Evolutionary conservation across 2,113 vertebrate genomes (phyloP), one percentile per base, ranked within the genome.

Genomic region (Perccottus glenii): DNA sequence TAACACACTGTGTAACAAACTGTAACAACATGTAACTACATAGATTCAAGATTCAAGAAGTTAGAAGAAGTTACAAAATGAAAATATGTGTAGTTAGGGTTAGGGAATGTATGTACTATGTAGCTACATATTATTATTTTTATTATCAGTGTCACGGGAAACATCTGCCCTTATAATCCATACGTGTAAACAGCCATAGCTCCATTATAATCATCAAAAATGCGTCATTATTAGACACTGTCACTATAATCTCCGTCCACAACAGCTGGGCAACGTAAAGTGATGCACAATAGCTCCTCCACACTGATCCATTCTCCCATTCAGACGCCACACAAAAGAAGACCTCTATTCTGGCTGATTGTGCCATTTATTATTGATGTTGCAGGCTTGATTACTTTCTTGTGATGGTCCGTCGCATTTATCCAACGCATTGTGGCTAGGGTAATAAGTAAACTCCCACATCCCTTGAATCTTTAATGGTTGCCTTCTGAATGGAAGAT

Each of bases 331-430:
- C 62, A 90, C 86, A 91, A 91, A 67, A 66, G 86, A 33, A 70
- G 70, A 51, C 57, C 65, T 60, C 74, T 69, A 60, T 73, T 66
- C 52, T 51, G 68, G 82, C 51, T 79, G 83, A 90, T 86, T 73
- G 74, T 46, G 50, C 32, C 78, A 82, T 93, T 77, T 72, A 93
- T 91, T 91, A 93, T 92, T 87, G 83, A 92, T 91, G 86, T 74
- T 32, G 55, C 49, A 65, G 66, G 88, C 84, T 88, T 86, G 87
- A 90, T 92, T 90, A 86, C 88, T 83, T 90, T 83, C 88, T 87
- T 70, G 60, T 63, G 62, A 82, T 65, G 59, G 12, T 61, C 69
- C 70, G 42, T 3, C 78, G 73, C 66, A 85, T 78, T 82, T 73
- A 87, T 78, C 89, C 84, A 67, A 68, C 36, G 53, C 80, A 88